Evolutionary conservation across 2,797 vertebrate genomes (phyloP), one percentile per base, ranked within the genome.

Genomic region (Heliangelus exortis): DNA sequence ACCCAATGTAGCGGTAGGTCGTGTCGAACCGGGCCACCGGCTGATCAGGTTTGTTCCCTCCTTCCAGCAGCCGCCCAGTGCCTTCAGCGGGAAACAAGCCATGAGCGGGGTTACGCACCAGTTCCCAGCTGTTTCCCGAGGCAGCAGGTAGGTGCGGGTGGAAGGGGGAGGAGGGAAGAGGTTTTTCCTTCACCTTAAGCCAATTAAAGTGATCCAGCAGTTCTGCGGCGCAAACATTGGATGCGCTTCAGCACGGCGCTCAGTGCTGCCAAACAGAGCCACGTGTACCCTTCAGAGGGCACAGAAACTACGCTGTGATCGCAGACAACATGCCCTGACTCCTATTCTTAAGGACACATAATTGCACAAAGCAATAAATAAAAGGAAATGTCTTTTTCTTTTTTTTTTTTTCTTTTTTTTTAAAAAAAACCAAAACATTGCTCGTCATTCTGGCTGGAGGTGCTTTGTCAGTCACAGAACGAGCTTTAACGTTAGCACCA

Each of bases 21-120:
- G 3, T 2, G 23, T 22, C 29, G n/a, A 54, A 29, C 8, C 6
- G 2, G n/a, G 18, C 47, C 13, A 1, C 34, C 12, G 72, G 34
- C 68, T 57, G 15, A 31, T 45, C 19, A 0, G 1, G 33, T 5
- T 68, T 2, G 3, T 14, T 51, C 50, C 39, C 28, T 6, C 55
- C 39, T 73, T 66, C 21, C 7, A 12, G 39, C 1, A 0, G 29
- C 1, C 1, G 5, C 18, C 31, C 2, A 4, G 48, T 66, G 63
- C 75, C 58, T 7, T 10, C 10, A 10, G 34, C 55, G 26, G 31
- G 7, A 48, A 28, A 14, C 12, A 15, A 75, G 36, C 18, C 1
- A 6, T 1, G 15, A 78, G 58, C 19, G 0, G 0, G 4, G 34
- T 18, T 29, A 10, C 31, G 20, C 43, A 5, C n/a, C 12, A 1